Base-by-base conservation (phyloP, 2,113 vertebrate genomes). In the Xenus cinereus region DNA sequence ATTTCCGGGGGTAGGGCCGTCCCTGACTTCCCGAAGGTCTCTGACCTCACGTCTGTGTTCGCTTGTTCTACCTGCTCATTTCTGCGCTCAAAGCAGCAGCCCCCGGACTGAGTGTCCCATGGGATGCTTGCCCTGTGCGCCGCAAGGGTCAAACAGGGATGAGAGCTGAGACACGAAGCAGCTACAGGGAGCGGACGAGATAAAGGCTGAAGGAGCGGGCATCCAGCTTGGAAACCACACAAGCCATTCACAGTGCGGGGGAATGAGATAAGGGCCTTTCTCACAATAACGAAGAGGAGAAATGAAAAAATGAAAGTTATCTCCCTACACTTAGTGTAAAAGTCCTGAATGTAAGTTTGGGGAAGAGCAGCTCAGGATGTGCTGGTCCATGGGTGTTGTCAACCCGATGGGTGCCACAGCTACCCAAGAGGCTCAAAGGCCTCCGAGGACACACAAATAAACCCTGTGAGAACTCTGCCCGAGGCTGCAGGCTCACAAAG, bases 311-410 rank as follows among this genome's bases (percentile, higher is more conserved):
- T 1, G 27, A 16, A 43, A 28, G 35, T n/a, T 80, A 21, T 45
- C 92, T 85, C 66, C 59, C 24, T n/a, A 12, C 11, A 5, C 14
- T 37, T 54, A 24, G 5, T 0, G 0, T 35, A 64, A 39, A 39
- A 72, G 6, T 37, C 19, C 6, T n/a, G 68, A 73, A 66, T 32
- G 39, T 27, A 68, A 28, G 11, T 88, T 7, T 66, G 35, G 6
- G 74, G 22, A 41, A 27, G 64, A 93, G 51, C 33, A 72, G 14
- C 39, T 79, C 48, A 8, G 27, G 21, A 8, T 32, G 19, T 24
- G 12, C 32, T 45, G n/a, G 8, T 41, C 32, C 1, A 0, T 10
- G 17, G 37, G 1, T 4, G 0, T 3, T 57, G 28, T 32, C n/a
- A 56, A 5, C 15, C n/a, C 51, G 63, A 35, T 24, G 60, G 35